Evolutionary conservation across 2,888 invertebrate genomes (phyloP), one percentile per base, ranked within the genome.

Genomic region (Rhogogaster chlorosoma): DNA sequence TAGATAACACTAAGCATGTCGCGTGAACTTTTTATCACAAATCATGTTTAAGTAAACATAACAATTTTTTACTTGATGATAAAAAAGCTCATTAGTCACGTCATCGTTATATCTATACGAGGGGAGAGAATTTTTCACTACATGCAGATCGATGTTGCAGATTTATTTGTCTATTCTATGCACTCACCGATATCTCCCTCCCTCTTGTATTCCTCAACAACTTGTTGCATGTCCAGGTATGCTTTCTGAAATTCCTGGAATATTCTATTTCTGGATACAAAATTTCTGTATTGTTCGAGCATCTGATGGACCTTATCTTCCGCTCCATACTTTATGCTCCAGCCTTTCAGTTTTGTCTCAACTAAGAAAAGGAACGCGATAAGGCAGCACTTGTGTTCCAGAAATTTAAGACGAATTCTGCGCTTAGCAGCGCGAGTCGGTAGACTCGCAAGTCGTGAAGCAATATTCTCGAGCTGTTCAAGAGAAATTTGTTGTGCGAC

Each of bases 201-300:
- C 86, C 96, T 95, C 93, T 98, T 98, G 91, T 98, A 98, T 91
- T 98, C 98, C 80, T 98, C 97, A 42, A 97, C 97, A 61, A 98
- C 98, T 93, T 98, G 97, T 93, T 98, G 98, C 96, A 98, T 98
- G 92, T 98, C 98, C 84, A 97, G 95, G 91, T 97, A 98, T 57
- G 98, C 98, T 94, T 98, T 97, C 92, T 98, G 98, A 92, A 98
- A 98, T 94, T 98, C 98, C 94, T 98, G 98, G 95, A 98, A 98
- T 90, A 98, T 98, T 94, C 97, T 96, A 94, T 98, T 98, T 90
- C 97, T 96, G n/a, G 98, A 97, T 64, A 98, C 98, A 93, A 98
- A 98, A 94, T 98, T 98, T 90, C 97, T 96, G 92, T 98, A 98
- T 92, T 98, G 98, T 89, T 98, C 97, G 92, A 98, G 93, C 93